Percentiles rank a stretch among this genome's conserved stretches.
These are phyloP conservation scores for Passer montanus DNA, from an alignment of 2,113 vertebrate genomes.

Conservation along the genomic window DNA sequence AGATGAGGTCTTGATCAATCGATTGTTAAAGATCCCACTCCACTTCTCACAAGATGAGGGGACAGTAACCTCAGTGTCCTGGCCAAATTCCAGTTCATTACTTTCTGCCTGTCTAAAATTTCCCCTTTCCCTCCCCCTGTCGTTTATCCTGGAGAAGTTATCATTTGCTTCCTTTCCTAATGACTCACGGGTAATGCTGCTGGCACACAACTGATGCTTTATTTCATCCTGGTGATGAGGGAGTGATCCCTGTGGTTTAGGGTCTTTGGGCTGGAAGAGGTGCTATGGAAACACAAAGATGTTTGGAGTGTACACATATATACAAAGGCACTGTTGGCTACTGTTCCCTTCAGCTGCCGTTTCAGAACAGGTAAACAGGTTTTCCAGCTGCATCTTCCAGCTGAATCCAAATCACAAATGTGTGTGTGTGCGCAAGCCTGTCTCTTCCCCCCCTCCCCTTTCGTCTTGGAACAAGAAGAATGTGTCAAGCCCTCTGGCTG, in stretches of 20 bases:
- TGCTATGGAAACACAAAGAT: slow-evolving; percentile 32
- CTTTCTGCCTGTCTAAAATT: slow-evolving; percentile 36
- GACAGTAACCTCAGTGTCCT: slow-evolving; percentile 37
- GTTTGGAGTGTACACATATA: background rate
- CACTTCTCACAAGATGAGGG: background rate
- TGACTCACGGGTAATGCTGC: slow-evolving; percentile 10
- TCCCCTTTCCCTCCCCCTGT: background rate
- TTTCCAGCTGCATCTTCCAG: slow-evolving; percentile 30
- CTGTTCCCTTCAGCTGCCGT: background rate
- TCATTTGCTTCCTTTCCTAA: background rate
- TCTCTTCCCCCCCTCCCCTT: background rate
- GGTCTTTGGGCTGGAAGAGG: slow-evolving; percentile 29
- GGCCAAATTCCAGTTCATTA: slow-evolving; percentile 51
- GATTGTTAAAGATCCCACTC: slow-evolving; percentile 18
- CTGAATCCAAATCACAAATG: slow-evolving; percentile 20
- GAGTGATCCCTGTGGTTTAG: slow-evolving; percentile 38
- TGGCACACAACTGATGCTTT: slow-evolving; percentile 35
- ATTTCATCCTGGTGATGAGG: slow-evolving; percentile 40
- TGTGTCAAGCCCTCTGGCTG: slow-evolving; percentile 80
- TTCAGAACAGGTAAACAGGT: slow-evolving; percentile 40
- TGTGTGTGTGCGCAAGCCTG: background rate
- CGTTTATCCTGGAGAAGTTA: slow-evolving; percentile 13
- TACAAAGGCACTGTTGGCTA: background rate
- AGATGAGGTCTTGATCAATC: background rate
- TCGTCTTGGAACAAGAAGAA: slow-evolving; percentile 72